phyloP scores from a whole-genome alignment of 2,113 vertebrate genomes.

The Pluvialis apricaria region DNA sequence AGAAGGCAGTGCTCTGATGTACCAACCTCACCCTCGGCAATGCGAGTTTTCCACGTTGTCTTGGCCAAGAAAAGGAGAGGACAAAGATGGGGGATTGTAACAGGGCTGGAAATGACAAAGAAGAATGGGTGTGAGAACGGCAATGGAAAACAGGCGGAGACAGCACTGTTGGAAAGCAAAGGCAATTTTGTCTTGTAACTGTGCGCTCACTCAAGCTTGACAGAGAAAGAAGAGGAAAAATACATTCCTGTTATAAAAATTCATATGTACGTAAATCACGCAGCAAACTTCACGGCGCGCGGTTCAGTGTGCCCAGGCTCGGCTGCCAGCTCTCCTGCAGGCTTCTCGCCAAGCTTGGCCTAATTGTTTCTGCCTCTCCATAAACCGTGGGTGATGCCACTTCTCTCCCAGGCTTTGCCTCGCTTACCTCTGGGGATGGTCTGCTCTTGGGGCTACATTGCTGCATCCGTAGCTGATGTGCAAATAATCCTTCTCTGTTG shows the following conservation, averaged over 20 bases:
- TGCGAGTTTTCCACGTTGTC: not conserved
- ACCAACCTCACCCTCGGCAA: not conserved
- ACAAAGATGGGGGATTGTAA: not conserved
- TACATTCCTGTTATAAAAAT: not conserved
- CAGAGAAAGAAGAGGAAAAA: conserved; percentile 16
- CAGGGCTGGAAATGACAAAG: not conserved
- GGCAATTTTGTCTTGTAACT: conserved; percentile 23
- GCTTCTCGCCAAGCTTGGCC: not conserved
- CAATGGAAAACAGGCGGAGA: not conserved
- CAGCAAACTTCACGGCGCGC: not conserved
- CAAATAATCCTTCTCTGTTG: not conserved
- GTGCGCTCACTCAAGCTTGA: conserved; percentile 1
- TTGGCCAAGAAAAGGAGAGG: not conserved
- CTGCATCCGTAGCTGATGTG: fast-evolving
- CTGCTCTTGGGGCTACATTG: not conserved
- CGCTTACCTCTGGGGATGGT: not conserved
- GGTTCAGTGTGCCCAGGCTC: not conserved
- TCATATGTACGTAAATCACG: not conserved
- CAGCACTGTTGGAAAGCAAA: not conserved
- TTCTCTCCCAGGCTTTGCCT: not conserved
- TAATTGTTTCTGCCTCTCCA: not conserved
- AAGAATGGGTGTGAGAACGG: conserved; percentile 3
- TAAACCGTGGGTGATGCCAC: not conserved
- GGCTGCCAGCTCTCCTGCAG: not conserved
- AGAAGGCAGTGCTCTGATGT: not conserved